Evolutionary conservation across 2,888 invertebrate species (phyloP).

Genomic region (Cantharis rustica): DNA sequence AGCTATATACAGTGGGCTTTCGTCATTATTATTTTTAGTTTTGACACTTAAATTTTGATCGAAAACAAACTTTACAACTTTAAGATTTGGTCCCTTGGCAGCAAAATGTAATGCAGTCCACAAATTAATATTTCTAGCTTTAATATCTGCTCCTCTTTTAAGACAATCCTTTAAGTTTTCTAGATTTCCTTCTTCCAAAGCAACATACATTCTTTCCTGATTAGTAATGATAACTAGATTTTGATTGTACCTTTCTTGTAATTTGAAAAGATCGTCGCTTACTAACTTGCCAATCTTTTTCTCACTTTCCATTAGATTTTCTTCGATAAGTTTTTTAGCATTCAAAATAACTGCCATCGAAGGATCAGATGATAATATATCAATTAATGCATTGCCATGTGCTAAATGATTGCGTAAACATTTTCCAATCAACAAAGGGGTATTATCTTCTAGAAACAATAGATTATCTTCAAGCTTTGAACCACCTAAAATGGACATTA

Average conservation of each 20-base stretch:
- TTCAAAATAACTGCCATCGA: too few species aligned
- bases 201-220: background rate
- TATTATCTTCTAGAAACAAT: too few species aligned
- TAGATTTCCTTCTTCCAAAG: background rate
- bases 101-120: background rate
- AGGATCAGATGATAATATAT: too few species aligned
- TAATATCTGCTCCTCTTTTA: background rate
- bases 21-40: background rate
- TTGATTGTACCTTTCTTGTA: background rate
- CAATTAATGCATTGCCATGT: too few species aligned
- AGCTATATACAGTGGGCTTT: background rate
- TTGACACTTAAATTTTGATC: background rate
- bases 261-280: background rate
- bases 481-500: too few species aligned
- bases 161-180: background rate
- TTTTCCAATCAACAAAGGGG: too few species aligned
- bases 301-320: background rate
- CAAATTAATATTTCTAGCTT: background rate
- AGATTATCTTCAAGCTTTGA: too few species aligned
- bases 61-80: background rate
- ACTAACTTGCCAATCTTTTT: background rate
- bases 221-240: background rate
- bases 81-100: background rate
- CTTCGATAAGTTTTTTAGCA: too few species aligned
- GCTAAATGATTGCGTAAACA: too few species aligned